Percentiles rank a stretch among this genome's conserved stretches.
phyloP scores from a whole-genome alignment of 2,888 invertebrate species.

The Dynastes grantii region DNA sequence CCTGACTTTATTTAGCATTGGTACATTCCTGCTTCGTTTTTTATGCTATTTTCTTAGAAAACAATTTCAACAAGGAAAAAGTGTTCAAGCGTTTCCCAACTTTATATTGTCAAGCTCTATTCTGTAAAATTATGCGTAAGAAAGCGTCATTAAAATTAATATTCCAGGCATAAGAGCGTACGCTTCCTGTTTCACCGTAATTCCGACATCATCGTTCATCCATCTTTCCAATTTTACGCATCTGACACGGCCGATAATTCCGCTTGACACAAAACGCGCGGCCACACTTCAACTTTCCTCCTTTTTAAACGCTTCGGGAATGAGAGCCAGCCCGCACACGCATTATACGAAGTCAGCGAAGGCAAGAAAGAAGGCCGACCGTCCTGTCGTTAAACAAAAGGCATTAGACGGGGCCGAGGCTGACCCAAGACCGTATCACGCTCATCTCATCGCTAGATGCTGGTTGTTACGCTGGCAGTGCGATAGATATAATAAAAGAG shows the following conservation, averaged over 20 bases:
- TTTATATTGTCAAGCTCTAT: background rate
- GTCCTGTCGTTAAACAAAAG: conserved; percentile 5
- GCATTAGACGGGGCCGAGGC: background rate
- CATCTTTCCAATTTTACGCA: conserved; percentile 22
- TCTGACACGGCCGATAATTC: conserved; percentile 22
- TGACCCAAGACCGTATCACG: background rate
- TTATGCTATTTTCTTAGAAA: no score
- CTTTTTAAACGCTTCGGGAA: background rate
- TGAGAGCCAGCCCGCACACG: background rate
- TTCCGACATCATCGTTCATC: conserved; percentile 3
- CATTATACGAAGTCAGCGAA: no score
- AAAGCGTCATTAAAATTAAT: background rate
- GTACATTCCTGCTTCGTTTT: no score
- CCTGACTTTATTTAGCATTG: no score
- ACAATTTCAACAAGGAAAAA: background rate
- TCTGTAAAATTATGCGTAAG: background rate
- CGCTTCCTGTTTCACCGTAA: background rate
- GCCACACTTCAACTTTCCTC: conserved; percentile 1
- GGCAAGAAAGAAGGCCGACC: background rate
- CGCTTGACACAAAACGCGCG: conserved; percentile 18
- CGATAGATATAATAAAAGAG: conserved; percentile 6
- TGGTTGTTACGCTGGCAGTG: conserved; percentile 8
- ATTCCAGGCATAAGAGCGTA: background rate
- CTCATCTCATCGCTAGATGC: conserved; percentile 6
- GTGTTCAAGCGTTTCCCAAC: background rate